Conservation (phyloP, 2,888 invertebrate species). For the Conomelus anceps region DNA sequence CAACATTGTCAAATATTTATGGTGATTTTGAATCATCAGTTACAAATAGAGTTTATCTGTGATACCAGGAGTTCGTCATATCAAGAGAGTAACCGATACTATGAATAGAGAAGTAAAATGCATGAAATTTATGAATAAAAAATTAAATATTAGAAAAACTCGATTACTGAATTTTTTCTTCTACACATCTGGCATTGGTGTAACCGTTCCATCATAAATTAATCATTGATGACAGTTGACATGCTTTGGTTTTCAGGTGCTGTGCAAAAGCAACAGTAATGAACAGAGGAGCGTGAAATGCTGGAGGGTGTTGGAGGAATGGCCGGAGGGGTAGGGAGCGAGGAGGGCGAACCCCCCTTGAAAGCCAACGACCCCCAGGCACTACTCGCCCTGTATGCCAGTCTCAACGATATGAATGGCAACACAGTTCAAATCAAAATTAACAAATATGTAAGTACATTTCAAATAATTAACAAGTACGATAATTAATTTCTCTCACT, state of each 20-base stretch:
- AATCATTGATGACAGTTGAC: too few species aligned
- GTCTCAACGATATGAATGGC: constrained; percentile 46
- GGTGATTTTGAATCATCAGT: too few species aligned
- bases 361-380: constrained; percentile 52
- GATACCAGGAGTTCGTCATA: too few species aligned
- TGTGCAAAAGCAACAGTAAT: neutral
- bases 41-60: too few species aligned
- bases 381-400: constrained; percentile 50
- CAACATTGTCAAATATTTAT: too few species aligned
- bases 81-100: too few species aligned
- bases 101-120: too few species aligned
- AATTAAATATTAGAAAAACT: too few species aligned
- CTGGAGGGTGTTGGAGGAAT: neutral
- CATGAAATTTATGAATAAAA: too few species aligned
- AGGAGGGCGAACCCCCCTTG: constrained; percentile 36
- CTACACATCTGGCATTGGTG: too few species aligned
- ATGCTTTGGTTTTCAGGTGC: neutral
- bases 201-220: too few species aligned
- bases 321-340: neutral
- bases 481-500: neutral
- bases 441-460: constrained; percentile 41
- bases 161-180: too few species aligned
- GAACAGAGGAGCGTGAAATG: neutral
- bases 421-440: constrained; percentile 51
- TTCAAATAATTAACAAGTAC: neutral